A percentile compares a stretch with the other conserved stretches of the same genome.
Evolutionary conservation across 2,888 invertebrate species (phyloP).

Genomic region (Drosophila macrospina): DNA sequence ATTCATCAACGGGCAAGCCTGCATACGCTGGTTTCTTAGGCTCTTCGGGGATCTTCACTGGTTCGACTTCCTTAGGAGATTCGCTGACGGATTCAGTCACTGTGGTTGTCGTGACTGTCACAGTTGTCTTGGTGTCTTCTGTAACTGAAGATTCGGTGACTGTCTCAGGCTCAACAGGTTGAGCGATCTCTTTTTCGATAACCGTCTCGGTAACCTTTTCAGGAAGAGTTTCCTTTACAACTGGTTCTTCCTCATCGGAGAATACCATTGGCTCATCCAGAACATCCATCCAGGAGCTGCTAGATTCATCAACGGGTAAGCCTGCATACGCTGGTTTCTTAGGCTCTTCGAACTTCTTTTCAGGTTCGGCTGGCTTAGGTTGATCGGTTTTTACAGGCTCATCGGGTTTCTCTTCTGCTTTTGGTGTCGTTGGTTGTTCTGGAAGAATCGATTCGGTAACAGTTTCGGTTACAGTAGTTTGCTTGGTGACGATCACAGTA

Average conservation of each 20-base stretch:
- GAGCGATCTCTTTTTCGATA: background rate
- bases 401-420: slow-evolving; percentile 2
- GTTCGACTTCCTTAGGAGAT: background rate
- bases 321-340: slow-evolving; percentile 72
- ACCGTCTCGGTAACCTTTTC: background rate
- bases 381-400: background rate
- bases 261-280: slow-evolving; percentile 82
- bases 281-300: slow-evolving; percentile 80
- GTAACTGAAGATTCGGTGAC: background rate
- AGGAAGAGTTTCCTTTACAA: slow-evolving; percentile 4
- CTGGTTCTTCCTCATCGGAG: slow-evolving; percentile 74
- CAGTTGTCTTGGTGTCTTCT: slow-evolving; percentile 1
- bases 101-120: background rate
- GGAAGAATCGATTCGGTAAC: background rate
- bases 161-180: background rate
- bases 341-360: slow-evolving; percentile 3
- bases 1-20: slow-evolving; percentile 75
- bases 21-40: slow-evolving; percentile 67
- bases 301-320: slow-evolving; percentile 79
- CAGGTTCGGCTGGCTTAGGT: slow-evolving; percentile 1
- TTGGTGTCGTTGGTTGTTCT: slow-evolving; percentile 4
- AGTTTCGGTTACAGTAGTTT: slow-evolving; percentile 16
- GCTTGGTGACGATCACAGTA: slow-evolving; percentile 5
- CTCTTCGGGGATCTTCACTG: slow-evolving; percentile 38
- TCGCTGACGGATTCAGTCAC: background rate